phyloP scores from a whole-genome alignment of 2,888 invertebrate genomes.

The Mechanitis messenoides region DNA sequence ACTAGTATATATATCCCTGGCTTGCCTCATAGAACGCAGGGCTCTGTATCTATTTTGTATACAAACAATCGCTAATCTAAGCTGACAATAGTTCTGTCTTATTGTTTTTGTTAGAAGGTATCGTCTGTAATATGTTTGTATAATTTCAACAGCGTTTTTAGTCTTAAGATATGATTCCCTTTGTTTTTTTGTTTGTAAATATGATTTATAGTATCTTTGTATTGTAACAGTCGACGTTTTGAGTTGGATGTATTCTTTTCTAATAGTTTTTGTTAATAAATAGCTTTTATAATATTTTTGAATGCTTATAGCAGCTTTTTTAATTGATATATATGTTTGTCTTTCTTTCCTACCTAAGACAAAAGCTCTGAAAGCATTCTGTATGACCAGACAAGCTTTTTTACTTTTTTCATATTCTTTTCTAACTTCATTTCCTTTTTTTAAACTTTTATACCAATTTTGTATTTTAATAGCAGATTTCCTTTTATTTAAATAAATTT shows the following conservation, averaged over 20 bases:
- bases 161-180: slow-evolving; percentile 37
- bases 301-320: slow-evolving; percentile 50
- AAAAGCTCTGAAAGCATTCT: slow-evolving; percentile 58
- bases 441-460: slow-evolving; percentile 56
- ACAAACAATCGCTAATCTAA: slow-evolving; percentile 49
- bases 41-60: slow-evolving; percentile 64
- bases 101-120: slow-evolving; percentile 41
- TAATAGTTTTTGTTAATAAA: slow-evolving; percentile 44
- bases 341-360: slow-evolving; percentile 48
- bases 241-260: slow-evolving; percentile 42
- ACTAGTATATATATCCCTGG: slow-evolving; percentile 48
- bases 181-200: slow-evolving; percentile 41
- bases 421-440: slow-evolving; percentile 40
- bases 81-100: slow-evolving; percentile 49
- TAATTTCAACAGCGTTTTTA: slow-evolving; percentile 36
- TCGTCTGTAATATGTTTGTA: slow-evolving; percentile 46
- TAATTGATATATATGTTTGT: slow-evolving; percentile 49
- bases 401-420: slow-evolving; percentile 44
- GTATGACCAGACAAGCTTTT: slow-evolving; percentile 60
- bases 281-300: slow-evolving; percentile 55
- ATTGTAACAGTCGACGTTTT: slow-evolving; percentile 42
- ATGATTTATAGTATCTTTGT: slow-evolving; percentile 47
- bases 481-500: slow-evolving; percentile 47
- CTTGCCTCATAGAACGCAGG: slow-evolving; percentile 47
- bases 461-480: slow-evolving; percentile 49